These are phyloP conservation scores for Protonemura montana DNA, from an alignment of 2,888 invertebrate genomes.

Conservation along the genomic window DNA sequence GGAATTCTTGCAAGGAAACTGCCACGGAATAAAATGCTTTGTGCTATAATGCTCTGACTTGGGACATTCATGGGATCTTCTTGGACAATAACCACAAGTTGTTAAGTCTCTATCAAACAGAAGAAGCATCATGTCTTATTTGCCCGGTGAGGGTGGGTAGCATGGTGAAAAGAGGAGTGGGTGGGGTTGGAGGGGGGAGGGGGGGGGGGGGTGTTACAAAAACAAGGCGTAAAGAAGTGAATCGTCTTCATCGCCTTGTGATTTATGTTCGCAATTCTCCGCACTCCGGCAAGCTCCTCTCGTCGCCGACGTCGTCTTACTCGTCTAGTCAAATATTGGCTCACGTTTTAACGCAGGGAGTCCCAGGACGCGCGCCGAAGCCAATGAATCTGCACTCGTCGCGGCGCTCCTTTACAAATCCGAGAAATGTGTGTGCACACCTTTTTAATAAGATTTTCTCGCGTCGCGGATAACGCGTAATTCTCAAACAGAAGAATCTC, in stretches of 20 bases:
- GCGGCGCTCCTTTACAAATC: slow-evolving; percentile 26
- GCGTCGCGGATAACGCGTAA: slow-evolving; percentile 8
- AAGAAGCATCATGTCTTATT: slow-evolving; percentile 15
- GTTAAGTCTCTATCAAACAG: slow-evolving; percentile 43
- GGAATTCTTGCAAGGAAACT: background rate
- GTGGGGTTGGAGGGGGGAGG: too few relatives aligned
- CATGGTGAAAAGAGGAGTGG: too few relatives aligned
- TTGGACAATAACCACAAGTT: slow-evolving; percentile 45
- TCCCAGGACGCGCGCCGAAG: background rate
- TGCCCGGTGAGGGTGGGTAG: background rate
- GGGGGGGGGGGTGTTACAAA: slow-evolving; percentile 35
- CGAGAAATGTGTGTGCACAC: slow-evolving; percentile 37
- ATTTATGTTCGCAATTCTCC: slow-evolving; percentile 38
- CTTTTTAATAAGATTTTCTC: slow-evolving; percentile 36
- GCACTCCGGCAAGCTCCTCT: background rate
- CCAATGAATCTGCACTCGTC: slow-evolving; percentile 16
- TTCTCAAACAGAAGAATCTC: background rate
- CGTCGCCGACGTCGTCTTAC: slow-evolving; percentile 32
- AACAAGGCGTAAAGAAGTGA: slow-evolving; percentile 38
- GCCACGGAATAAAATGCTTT: slow-evolving; percentile 23
- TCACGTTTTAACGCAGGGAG: slow-evolving; percentile 18
- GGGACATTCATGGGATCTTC: slow-evolving; percentile 42
- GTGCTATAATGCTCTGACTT: slow-evolving; percentile 30
- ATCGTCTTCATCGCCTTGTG: slow-evolving; percentile 28
- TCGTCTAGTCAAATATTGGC: slow-evolving; percentile 46